Base-by-base conservation (phyloP, 2,113 vertebrate genomes). In the Tetrax tetrax region DNA sequence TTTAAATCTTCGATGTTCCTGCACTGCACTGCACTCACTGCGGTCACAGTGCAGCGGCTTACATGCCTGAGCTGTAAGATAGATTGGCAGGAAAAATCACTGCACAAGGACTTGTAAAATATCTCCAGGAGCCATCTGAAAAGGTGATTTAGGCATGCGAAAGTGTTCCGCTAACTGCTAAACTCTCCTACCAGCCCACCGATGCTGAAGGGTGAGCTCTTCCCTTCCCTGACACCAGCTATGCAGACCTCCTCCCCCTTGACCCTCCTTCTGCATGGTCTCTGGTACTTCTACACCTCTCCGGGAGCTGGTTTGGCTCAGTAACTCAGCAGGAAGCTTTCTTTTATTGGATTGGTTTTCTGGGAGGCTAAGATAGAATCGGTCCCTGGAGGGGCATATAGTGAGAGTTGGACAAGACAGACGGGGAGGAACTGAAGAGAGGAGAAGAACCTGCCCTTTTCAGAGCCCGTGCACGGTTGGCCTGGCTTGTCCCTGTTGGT, bases 1-100 rank as follows among this genome's bases (percentile, higher is more conserved):
- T 48, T 59, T 17, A 43, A 35, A 65, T 61, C 50, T 59, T 12
- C 14, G 10, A 2, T 60, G 12, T 11, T 43, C 47, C 69, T 45
- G 1, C 7, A 1, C 31, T 3, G 4, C 2, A 1, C 57, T 38
- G 27, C 22, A 1, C 50, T 53, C 37, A 28, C 76, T 25, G 37
- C 21, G 16, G 21, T 13, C 51, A 31, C 68, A 6, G 1, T 1
- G 33, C 5, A 4, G 65, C 64, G 43, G 48, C 60, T 41, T 28
- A 9, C 23, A 3, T 10, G 18, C 28, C 0, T 9, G 75, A 70
- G 35, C 50, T 60, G 27, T 3, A 8, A 76, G 53, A 24, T 2
- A 20, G 15, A 24, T 48, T 14, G 28, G 43, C 53, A 56, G 71
- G 35, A 80, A 80, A 80, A 87, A 64, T 28, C 38, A n/a, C 57